phyloP scores from a whole-genome alignment of 2,888 invertebrate species.

The Biston betularia region DNA sequence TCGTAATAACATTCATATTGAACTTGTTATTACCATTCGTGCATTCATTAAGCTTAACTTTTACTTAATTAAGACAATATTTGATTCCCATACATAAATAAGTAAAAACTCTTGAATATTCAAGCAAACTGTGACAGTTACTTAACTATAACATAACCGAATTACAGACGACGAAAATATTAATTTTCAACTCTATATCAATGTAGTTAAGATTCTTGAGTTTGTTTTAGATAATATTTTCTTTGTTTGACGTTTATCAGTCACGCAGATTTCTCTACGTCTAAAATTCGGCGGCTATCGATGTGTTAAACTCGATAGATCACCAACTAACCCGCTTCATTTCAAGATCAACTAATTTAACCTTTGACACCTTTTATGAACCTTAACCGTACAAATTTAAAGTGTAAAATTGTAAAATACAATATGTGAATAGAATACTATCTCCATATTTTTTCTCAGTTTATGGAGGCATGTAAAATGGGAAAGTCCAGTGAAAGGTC shows the following conservation, averaged over 20 bases:
- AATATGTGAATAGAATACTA: slow-evolving; percentile 37
- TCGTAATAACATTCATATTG: background rate
- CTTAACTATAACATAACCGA: slow-evolving; percentile 34
- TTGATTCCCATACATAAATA: slow-evolving; percentile 34
- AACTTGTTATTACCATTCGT: background rate
- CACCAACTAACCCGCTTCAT: slow-evolving; percentile 64
- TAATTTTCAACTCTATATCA: slow-evolving; percentile 18
- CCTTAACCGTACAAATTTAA: slow-evolving; percentile 44
- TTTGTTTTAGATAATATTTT: background rate
- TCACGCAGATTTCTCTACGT: slow-evolving; percentile 37
- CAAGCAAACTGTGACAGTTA: slow-evolving; percentile 37
- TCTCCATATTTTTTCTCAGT: slow-evolving; percentile 60
- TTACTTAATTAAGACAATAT: slow-evolving; percentile 33
- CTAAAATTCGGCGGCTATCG: slow-evolving; percentile 63
- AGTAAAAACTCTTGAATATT: slow-evolving; percentile 39
- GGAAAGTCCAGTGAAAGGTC: slow-evolving; percentile 72
- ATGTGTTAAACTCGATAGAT: slow-evolving; percentile 70
- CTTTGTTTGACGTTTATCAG: slow-evolving; percentile 30
- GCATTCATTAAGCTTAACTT: slow-evolving; percentile 24
- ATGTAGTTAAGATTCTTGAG: slow-evolving; percentile 11
- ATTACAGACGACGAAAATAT: slow-evolving; percentile 14
- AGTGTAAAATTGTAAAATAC: slow-evolving; percentile 41
- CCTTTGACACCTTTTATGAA: slow-evolving; percentile 10
- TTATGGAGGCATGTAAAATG: slow-evolving; percentile 67
- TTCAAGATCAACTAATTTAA: slow-evolving; percentile 56